Base-by-base conservation (phyloP, 23 tunicate species). In the Ciona savignyi region DNA sequence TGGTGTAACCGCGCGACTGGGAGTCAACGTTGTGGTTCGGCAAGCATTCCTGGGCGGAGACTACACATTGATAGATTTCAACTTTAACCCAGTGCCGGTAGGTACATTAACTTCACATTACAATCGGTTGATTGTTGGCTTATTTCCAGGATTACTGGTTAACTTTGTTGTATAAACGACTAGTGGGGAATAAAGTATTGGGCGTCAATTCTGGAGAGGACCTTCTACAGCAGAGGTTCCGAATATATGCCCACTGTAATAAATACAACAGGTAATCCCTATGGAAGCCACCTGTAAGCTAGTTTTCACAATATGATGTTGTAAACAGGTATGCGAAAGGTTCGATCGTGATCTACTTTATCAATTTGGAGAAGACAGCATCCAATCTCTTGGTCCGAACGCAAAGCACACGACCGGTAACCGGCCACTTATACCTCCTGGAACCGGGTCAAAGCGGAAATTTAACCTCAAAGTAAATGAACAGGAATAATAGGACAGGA, bases 51-150 rank as follows among this genome's bases (percentile, higher is more conserved):
- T 76, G 6, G 65, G 35, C 67, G 72, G 77, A n/a, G 32, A 71
- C 29, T 91, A 91, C 60, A 79, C 83, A 9, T 29, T 91, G 48
- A 31, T 91, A 2, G 83, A 74, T 42, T 60, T 66, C 1, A 30
- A 79, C 27, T 91, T 91, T 71, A 78, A 84, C 62, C 97, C 97
- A 11, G 20, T 60, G 28, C 97, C 97, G 61, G 97, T 91, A 84
- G 4, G n/a, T 69, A 49, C 20, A 49, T 49, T 11, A 49, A 11
- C 20, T 49, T 11, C 15, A 15, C n/a, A n/a, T n/a, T n/a, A n/a
- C n/a, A n/a, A n/a, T n/a, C n/a, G n/a, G n/a, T n/a, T n/a, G n/a
- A n/a, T 49, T 11, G 15, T 15, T 49, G 61, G 20, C 20, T 11
- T 49, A 20, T 49, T 22, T 70, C 23, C 27, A 91, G 97, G 97